These are phyloP conservation scores for Phengaris arion DNA, from an alignment of 2,888 invertebrate genomes.

Conservation along the genomic window DNA sequence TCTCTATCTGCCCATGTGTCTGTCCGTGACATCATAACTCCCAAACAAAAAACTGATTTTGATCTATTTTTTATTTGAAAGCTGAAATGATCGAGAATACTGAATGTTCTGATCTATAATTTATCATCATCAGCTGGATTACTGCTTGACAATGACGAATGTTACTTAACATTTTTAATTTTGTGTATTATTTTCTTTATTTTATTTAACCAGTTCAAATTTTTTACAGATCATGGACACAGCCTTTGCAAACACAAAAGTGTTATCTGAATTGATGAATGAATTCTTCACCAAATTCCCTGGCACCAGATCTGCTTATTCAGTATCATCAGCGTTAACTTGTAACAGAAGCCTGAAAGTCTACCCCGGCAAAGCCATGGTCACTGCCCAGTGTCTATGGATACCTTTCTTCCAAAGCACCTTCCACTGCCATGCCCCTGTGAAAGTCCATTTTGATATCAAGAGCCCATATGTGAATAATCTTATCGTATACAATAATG, in stretches of 20 bases:
- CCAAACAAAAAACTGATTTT: no score
- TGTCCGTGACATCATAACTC: no score
- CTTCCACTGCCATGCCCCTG: constrained; percentile 59
- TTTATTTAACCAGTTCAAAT: constrained; percentile 1
- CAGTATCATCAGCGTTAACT: constrained; percentile 60
- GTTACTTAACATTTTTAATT: not conserved
- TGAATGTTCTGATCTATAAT: no score
- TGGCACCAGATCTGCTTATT: constrained; percentile 58
- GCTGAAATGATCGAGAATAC: no score
- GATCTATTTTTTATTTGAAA: no score
- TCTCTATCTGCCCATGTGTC: no score
- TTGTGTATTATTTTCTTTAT: not conserved
- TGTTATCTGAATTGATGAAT: constrained; percentile 61
- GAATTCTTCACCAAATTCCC: constrained; percentile 66
- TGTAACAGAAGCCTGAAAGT: constrained; percentile 57
- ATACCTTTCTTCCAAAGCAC: constrained; percentile 66
- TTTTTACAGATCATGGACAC: constrained; percentile 58
- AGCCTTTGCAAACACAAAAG: constrained; percentile 60
- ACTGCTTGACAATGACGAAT: no score
- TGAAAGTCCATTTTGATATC: constrained; percentile 65
- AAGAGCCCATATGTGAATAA: constrained; percentile 51
- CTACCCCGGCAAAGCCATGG: constrained; percentile 46
- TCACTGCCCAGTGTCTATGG: constrained; percentile 60
- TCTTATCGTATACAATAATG: constrained; percentile 61
- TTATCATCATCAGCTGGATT: no score